These are phyloP conservation scores for Coregonus ussuriensis DNA, from an alignment of 2,797 vertebrate genomes.

Conservation along the genomic window DNA sequence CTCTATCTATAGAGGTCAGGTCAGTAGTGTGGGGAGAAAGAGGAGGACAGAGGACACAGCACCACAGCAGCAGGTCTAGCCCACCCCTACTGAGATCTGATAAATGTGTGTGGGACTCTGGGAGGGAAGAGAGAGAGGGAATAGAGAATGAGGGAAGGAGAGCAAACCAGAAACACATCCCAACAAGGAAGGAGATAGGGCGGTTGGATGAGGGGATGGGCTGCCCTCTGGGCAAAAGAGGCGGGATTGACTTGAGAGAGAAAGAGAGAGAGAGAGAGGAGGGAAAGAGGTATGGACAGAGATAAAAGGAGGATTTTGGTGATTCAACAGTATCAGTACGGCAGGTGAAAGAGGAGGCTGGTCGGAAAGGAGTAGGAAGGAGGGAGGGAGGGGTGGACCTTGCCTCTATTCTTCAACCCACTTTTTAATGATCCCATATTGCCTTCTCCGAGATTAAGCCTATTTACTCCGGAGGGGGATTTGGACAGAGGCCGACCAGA, in stretches of 20 bases:
- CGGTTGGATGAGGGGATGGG: neutral
- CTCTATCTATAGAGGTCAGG: neutral
- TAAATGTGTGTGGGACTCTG: conserved; percentile 13
- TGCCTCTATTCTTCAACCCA: conserved; percentile 39
- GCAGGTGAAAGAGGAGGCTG: neutral
- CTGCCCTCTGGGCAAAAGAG: too few relatives aligned
- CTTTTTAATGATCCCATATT: conserved; percentile 47
- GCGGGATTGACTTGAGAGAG: too few relatives aligned
- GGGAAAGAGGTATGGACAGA: too few relatives aligned
- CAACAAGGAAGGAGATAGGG: neutral
- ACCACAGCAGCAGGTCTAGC: neutral
- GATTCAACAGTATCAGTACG: neutral
- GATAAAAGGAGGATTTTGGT: neutral
- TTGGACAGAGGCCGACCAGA: conserved; percentile 21
- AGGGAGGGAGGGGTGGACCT: conserved; percentile 11
- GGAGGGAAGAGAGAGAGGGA: neutral
- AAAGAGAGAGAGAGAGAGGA: too few relatives aligned
- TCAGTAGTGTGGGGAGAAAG: neutral
- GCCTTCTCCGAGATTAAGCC: conserved; percentile 36
- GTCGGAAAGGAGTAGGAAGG: neutral
- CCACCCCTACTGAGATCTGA: conserved; percentile 21
- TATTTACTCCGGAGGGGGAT: conserved; percentile 40
- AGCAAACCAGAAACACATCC: neutral
- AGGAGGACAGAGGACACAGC: neutral
- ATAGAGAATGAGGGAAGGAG: too few relatives aligned